These are phyloP conservation scores for Semicossyphus pulcher DNA, from an alignment of 2,113 vertebrate species.

Conservation along the genomic window DNA sequence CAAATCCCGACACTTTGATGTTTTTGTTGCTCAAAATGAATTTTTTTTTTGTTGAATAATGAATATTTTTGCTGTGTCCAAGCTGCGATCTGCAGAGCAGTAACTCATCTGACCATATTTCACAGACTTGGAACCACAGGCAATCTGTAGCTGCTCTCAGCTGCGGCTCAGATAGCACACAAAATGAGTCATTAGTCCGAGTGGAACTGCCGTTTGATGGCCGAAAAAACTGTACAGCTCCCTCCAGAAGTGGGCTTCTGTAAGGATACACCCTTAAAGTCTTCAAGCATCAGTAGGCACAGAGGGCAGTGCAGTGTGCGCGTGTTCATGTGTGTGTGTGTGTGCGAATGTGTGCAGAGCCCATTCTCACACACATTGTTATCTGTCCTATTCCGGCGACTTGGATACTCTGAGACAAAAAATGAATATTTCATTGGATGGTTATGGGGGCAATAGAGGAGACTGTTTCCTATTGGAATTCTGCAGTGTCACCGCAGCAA, in stretches of 20 bases:
- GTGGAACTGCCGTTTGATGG: slow-evolving; percentile 34
- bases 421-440: slow-evolving; percentile 82
- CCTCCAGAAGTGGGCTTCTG: slow-evolving; percentile 45
- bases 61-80: slow-evolving; percentile 50
- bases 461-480: slow-evolving; percentile 73
- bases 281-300: slow-evolving; percentile 37
- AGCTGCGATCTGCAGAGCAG: slow-evolving; percentile 47
- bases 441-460: slow-evolving; percentile 74
- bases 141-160: slow-evolving; percentile 46
- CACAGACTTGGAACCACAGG: slow-evolving; percentile 52
- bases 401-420: slow-evolving; percentile 72
- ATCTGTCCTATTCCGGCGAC: slow-evolving; percentile 68
- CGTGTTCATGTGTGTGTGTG: slow-evolving; percentile 11
- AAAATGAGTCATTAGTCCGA: slow-evolving; percentile 68
- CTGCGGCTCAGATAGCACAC: slow-evolving; percentile 60
- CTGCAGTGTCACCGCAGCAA: slow-evolving; percentile 73
- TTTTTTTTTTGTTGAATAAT: slow-evolving; percentile 51
- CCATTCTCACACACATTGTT: slow-evolving; percentile 57
- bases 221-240: slow-evolving; percentile 49
- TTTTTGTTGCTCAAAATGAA: slow-evolving; percentile 56
- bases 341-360: slow-evolving; percentile 9
- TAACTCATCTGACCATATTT: slow-evolving; percentile 48
- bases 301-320: slow-evolving; percentile 25
- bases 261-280: slow-evolving; percentile 38
- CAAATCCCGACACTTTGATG: slow-evolving; percentile 48